Conservation (phyloP, 2,113 vertebrate species). For the Phylloscopus trochiloides region DNA sequence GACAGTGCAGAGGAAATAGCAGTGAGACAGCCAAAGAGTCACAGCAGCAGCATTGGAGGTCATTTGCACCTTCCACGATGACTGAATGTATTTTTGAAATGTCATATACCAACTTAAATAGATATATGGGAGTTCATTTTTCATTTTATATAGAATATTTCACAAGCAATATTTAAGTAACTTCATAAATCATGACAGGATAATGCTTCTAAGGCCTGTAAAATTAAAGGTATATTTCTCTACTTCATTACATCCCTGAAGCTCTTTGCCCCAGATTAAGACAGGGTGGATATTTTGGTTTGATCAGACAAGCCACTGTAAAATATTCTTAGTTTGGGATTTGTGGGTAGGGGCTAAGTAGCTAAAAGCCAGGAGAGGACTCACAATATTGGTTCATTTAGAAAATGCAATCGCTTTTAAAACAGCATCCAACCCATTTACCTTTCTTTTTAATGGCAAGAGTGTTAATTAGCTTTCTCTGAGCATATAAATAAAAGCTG, state of each 20-base stretch:
- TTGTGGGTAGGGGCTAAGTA: not conserved
- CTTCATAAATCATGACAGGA: not conserved
- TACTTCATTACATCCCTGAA: not conserved
- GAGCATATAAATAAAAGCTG: not conserved
- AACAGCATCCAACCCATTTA: not conserved
- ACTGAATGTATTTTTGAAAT: not conserved
- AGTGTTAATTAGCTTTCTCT: not conserved
- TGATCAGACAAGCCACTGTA: not conserved
- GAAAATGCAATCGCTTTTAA: not conserved
- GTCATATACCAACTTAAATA: not conserved
- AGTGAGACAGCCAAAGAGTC: constrained; percentile 39
- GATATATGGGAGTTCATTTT: not conserved
- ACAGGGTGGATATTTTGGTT: not conserved
- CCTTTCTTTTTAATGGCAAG: not conserved
- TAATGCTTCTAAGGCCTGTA: not conserved
- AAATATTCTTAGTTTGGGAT: not conserved
- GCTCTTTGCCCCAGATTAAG: not conserved
- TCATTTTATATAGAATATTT: not conserved
- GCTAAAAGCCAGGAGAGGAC: not conserved
- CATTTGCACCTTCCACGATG: not conserved
- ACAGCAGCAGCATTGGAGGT: not conserved
- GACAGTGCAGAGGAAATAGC: constrained; percentile 8
- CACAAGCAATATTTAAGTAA: not conserved
- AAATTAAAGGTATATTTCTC: not conserved
- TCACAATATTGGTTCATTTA: not conserved